Percentiles rank a stretch among this genome's conserved stretches.
These are phyloP conservation scores for Tipula helvola DNA, from an alignment of 2,888 invertebrate species.

Conservation along the genomic window DNA sequence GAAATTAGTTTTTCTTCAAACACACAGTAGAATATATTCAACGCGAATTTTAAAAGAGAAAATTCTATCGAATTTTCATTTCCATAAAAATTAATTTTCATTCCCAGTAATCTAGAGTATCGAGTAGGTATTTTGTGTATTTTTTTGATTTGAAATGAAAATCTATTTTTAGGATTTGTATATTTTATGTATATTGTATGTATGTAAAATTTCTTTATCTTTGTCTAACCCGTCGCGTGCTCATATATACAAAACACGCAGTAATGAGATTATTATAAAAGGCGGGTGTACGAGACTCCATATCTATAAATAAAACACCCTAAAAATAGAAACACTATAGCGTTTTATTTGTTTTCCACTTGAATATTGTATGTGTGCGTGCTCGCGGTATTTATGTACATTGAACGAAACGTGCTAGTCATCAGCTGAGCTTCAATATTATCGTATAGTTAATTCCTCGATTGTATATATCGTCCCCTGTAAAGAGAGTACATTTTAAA, in stretches of 20 bases:
- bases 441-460: not conserved
- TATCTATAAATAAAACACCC: not conserved
- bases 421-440: not conserved
- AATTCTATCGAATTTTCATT: not conserved
- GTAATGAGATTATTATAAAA: not conserved
- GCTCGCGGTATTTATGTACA: not conserved
- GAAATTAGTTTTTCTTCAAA: not conserved
- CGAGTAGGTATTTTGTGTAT: not conserved
- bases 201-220: not conserved
- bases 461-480: not conserved
- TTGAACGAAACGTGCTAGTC: not conserved
- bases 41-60: not conserved
- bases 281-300: not conserved
- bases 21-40: not conserved
- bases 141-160: not conserved
- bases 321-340: not conserved
- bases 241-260: not conserved
- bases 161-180: not conserved
- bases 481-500: not conserved
- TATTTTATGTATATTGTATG: not conserved
- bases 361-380: too few species aligned
- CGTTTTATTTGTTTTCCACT: not conserved
- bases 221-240: not conserved
- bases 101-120: not conserved
- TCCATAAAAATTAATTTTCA: conserved; percentile 4